These are phyloP conservation scores for Misgurnus anguillicaudatus DNA, from an alignment of 2,113 vertebrate genomes.

Conservation along the genomic window DNA sequence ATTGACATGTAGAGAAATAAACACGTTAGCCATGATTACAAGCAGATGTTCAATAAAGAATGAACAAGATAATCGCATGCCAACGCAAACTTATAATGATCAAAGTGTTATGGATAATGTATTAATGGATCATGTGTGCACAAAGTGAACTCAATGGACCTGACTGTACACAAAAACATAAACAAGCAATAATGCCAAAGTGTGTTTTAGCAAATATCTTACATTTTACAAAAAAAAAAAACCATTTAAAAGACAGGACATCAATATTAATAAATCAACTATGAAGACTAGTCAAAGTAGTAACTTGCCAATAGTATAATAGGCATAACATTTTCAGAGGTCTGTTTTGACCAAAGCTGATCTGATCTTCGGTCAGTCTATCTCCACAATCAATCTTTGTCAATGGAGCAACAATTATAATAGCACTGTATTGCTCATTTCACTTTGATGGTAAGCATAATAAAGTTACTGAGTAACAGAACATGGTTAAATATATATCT, in stretches of 20 bases:
- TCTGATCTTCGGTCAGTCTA: constrained; percentile 22
- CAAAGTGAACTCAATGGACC: not conserved
- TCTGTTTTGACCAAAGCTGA: not conserved
- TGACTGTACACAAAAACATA: not conserved
- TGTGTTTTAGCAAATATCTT: too few relatives aligned
- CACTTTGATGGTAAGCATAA: constrained; percentile 38
- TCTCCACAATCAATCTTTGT: not conserved
- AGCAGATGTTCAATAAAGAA: constrained; percentile 39
- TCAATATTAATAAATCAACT: not conserved
- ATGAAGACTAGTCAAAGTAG: not conserved
- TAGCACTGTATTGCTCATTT: constrained; percentile 3
- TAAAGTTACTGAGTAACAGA: constrained; percentile 41
- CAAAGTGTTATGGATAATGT: not conserved
- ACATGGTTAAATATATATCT: not conserved
- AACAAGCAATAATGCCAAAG: not conserved
- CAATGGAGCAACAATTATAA: constrained; percentile 14
- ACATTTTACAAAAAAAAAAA: too few relatives aligned
- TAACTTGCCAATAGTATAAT: not conserved
- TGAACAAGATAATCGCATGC: constrained; percentile 37
- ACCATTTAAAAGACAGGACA: too few relatives aligned
- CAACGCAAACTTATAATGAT: constrained; percentile 35
- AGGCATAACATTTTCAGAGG: not conserved
- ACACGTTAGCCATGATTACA: not conserved
- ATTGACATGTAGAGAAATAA: constrained; percentile 23
- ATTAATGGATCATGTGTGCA: constrained; percentile 17